Conservation (phyloP, 2,888 invertebrate species). For the Sminthurides aquaticus region DNA sequence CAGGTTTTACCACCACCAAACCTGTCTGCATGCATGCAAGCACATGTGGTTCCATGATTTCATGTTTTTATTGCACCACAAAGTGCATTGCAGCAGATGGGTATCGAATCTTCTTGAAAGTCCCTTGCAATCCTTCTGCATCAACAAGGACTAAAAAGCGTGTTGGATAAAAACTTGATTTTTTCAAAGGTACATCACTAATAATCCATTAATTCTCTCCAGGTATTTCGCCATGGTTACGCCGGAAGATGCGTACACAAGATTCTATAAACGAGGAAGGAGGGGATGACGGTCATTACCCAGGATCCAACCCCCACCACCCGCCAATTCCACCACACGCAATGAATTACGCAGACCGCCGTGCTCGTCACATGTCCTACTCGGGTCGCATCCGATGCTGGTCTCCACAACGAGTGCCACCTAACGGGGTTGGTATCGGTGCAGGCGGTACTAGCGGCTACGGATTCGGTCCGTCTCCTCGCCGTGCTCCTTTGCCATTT, state of each 20-base stretch:
- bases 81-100: no score
- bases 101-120: no score
- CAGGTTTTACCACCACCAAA: no score
- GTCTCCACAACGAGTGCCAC: constrained; percentile 29
- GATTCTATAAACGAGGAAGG: constrained; percentile 39
- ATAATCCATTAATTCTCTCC: background rate
- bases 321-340: constrained; percentile 1
- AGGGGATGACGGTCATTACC: constrained; percentile 8
- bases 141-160: no score
- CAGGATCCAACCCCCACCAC: constrained; percentile 1
- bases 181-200: no score
- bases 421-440: constrained; percentile 7
- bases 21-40: no score
- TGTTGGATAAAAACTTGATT: no score
- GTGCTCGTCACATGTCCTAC: constrained; percentile 40
- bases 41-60: no score
- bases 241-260: constrained; percentile 34
- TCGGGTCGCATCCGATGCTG: constrained; percentile 39
- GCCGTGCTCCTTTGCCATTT: constrained; percentile 32
- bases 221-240: constrained; percentile 43
- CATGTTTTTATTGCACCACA: no score
- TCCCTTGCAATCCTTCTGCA: no score
- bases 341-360: constrained; percentile 22
- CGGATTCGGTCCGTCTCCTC: constrained; percentile 20
- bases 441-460: constrained; percentile 12